Conservation (phyloP, 2,797 vertebrate species). For the Pangasius djambal region DNA sequence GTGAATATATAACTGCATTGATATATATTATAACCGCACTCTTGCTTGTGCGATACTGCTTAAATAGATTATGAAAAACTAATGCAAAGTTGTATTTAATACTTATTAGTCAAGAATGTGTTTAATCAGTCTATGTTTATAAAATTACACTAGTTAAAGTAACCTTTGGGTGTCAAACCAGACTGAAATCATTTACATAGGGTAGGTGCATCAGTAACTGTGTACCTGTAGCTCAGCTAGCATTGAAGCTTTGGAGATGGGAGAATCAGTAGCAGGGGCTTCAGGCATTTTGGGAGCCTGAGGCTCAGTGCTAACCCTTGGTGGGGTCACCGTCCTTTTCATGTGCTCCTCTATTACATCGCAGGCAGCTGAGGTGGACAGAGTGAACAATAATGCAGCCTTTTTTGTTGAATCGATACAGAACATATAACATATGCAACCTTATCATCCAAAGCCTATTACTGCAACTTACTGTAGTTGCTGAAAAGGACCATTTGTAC, state of each 20-base stretch:
- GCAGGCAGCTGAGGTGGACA: conserved; percentile 74
- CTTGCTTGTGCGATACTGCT: not conserved
- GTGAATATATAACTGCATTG: not conserved
- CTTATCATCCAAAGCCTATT: not conserved
- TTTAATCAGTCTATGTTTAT: not conserved
- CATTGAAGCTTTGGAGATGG: conserved; percentile 82
- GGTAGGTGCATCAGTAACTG: not conserved
- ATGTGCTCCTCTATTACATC: conserved; percentile 73
- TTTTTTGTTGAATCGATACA: not conserved
- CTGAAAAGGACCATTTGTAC: not conserved
- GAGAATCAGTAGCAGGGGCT: conserved; percentile 87
- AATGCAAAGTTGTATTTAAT: not conserved
- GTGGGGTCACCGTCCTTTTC: conserved; percentile 60
- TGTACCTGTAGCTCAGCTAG: conserved; percentile 80
- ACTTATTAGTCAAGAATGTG: not conserved
- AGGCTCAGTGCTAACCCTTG: conserved; percentile 64
- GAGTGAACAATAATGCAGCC: not conserved
- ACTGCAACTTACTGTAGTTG: not conserved
- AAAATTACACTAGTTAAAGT: not conserved
- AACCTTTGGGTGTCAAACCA: not conserved
- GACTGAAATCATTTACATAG: not conserved
- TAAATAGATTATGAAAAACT: not conserved
- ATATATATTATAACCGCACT: not conserved
- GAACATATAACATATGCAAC: not conserved
- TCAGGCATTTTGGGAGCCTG: conserved; percentile 79